These are phyloP conservation scores for Sciurus vulgaris DNA, from an alignment of 2,797 vertebrate species.

Conservation along the genomic window DNA sequence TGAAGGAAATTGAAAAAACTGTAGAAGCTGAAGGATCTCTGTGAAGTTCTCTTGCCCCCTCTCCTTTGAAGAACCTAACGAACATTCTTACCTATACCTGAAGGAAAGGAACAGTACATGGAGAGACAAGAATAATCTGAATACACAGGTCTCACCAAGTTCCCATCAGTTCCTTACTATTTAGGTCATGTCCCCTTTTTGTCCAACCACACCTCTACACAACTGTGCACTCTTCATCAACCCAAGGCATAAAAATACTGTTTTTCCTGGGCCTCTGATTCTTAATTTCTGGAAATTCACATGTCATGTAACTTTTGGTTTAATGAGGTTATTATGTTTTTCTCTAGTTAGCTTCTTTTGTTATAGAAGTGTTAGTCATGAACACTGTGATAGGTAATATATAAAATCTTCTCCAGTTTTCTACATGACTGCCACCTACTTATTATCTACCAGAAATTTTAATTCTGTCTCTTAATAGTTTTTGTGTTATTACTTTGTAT, in stretches of 20 bases:
- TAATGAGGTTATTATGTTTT: not conserved
- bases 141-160: not conserved
- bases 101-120: not conserved
- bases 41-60: not conserved
- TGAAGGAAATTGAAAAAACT: not conserved
- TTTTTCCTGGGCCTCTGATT: not conserved
- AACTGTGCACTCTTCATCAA: not conserved
- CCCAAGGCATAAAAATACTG: not conserved
- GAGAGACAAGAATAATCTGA: not conserved
- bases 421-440: not conserved
- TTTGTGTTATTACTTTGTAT: not conserved
- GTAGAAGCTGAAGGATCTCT: not conserved
- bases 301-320: not conserved
- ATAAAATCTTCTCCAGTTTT: not conserved
- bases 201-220: not conserved
- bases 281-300: not conserved
- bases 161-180: not conserved
- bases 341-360: not conserved
- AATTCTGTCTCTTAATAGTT: not conserved
- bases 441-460: not conserved
- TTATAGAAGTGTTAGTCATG: not conserved
- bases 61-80: not conserved
- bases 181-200: not conserved
- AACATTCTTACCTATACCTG: not conserved
- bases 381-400: not conserved